Evolutionary conservation across 2,797 vertebrate species (phyloP).

Genomic region (Sus cebifrons): DNA sequence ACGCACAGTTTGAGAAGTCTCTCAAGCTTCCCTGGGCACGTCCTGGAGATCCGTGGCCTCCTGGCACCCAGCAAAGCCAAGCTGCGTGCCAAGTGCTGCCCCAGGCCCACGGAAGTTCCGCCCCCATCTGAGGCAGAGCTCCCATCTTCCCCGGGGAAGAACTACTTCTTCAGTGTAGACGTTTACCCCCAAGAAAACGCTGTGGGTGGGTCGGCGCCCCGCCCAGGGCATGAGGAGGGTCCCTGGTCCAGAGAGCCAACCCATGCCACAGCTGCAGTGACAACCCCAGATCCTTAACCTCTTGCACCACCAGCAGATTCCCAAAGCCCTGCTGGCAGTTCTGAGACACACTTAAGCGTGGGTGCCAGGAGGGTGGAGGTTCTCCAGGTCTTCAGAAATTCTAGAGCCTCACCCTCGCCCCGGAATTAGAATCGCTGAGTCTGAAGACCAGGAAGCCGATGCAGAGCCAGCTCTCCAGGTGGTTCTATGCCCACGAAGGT

Average conservation of each 20-base stretch:
- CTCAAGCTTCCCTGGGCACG: not conserved
- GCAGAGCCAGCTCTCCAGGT: too few relatives aligned
- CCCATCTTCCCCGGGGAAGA: not conserved
- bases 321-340: not conserved
- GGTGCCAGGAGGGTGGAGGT: rapidly evolving
- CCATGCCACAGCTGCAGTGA: too few relatives aligned
- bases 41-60: not conserved
- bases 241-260: too few relatives aligned
- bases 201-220: too few relatives aligned
- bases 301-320: too few relatives aligned
- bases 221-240: too few relatives aligned
- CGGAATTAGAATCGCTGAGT: not conserved
- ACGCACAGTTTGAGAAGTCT: not conserved
- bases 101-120: rapidly evolving
- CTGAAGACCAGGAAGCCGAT: not conserved
- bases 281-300: too few relatives aligned
- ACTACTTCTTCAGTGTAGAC: not conserved
- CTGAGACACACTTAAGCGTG: too few relatives aligned
- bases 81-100: not conserved
- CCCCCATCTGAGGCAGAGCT: too few relatives aligned
- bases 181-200: not conserved
- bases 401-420: not conserved
- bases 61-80: not conserved
- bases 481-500: not conserved
- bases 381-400: not conserved